phyloP scores from a whole-genome alignment of 2,113 vertebrate genomes.

The Pogona vitticeps region DNA sequence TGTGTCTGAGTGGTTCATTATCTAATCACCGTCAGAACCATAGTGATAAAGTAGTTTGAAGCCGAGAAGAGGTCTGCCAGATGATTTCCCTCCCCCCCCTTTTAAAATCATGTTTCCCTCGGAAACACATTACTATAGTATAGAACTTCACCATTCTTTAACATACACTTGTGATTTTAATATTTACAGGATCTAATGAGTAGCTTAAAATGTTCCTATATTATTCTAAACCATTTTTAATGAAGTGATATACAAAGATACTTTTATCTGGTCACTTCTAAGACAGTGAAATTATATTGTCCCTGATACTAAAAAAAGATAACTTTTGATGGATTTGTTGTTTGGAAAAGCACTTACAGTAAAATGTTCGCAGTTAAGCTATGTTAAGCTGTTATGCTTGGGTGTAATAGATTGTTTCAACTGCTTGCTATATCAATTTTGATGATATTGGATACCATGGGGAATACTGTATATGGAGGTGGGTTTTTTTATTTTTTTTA shows the following conservation, averaged over 20 bases:
- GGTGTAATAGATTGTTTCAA: background rate
- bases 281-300: slow-evolving; percentile 12
- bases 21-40: slow-evolving; percentile 95
- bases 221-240: slow-evolving; percentile 42
- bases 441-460: background rate
- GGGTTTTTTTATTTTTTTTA: background rate
- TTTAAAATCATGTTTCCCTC: slow-evolving; percentile 79
- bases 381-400: background rate
- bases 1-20: slow-evolving; percentile 96
- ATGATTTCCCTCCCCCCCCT: slow-evolving; percentile 74
- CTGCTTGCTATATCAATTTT: background rate
- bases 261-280: slow-evolving; percentile 31
- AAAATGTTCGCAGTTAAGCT: background rate
- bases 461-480: no score
- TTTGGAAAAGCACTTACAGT: slow-evolving; percentile 36
- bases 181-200: slow-evolving; percentile 53
- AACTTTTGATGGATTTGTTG: background rate
- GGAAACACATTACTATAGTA: slow-evolving; percentile 77
- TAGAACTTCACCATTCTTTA: slow-evolving; percentile 77
- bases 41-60: slow-evolving; percentile 91
- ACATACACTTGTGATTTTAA: slow-evolving; percentile 67
- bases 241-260: slow-evolving; percentile 37
- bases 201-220: slow-evolving; percentile 46
- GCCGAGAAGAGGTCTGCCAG: slow-evolving; percentile 85
- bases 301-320: background rate